Percentiles rank a stretch among this genome's conserved stretches.
Conservation (phyloP, 2,888 invertebrate species). For the Rhamnusium bicolor region DNA sequence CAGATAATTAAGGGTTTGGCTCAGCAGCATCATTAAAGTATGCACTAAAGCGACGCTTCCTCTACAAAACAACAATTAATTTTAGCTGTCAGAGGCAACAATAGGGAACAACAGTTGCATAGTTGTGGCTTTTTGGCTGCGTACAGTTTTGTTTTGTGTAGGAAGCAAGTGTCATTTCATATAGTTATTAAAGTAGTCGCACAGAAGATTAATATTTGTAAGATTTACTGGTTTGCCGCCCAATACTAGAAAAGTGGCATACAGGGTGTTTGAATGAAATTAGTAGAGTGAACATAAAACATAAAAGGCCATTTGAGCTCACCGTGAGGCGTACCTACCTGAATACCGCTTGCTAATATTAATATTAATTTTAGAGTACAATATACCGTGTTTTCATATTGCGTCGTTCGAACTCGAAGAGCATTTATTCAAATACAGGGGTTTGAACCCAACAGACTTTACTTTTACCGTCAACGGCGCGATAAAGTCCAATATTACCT, state of each 20-base stretch:
- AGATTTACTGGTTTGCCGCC: not conserved
- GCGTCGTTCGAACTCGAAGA: too few relatives aligned
- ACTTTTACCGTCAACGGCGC: too few relatives aligned
- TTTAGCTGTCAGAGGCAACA: not conserved
- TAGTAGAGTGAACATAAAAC: too few relatives aligned
- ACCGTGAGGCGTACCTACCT: too few relatives aligned
- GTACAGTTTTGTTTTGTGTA: slow-evolving; percentile 7
- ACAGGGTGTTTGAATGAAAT: not conserved
- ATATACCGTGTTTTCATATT: too few relatives aligned
- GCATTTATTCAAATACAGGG: too few relatives aligned
- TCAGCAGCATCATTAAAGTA: not conserved
- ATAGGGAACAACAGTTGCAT: slow-evolving; percentile 17
- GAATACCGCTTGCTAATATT: too few relatives aligned
- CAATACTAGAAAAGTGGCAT: not conserved
- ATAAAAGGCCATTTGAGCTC: too few relatives aligned
- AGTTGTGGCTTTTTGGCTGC: slow-evolving; percentile 13
- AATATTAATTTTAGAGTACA: too few relatives aligned
- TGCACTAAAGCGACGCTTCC: slow-evolving; percentile 5
- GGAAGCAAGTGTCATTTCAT: slow-evolving; percentile 2
- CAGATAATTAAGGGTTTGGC: slow-evolving; percentile 6
- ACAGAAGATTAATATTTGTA: not conserved
- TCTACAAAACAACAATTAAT: slow-evolving; percentile 12
- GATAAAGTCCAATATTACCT: too few relatives aligned
- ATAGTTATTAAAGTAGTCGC: not conserved
- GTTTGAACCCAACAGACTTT: too few relatives aligned